Evolutionary conservation across 2,888 invertebrate species (phyloP).

Genomic region (Eupeodes latifasciatus): DNA sequence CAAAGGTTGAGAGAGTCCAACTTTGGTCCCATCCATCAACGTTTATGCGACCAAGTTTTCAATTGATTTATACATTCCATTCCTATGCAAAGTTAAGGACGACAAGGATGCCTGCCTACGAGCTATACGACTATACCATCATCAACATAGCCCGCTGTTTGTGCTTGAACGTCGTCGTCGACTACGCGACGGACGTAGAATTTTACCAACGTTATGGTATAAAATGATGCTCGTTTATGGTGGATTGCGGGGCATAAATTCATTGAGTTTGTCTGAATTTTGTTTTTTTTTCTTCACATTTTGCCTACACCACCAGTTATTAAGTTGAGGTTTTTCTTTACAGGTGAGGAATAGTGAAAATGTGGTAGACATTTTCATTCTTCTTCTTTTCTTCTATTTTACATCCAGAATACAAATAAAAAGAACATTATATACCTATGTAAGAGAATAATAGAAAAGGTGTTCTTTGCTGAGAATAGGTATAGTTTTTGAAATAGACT

Average conservation of each 20-base stretch:
- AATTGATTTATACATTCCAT: constrained; percentile 74
- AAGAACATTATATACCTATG: not conserved
- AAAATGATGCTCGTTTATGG: constrained; percentile 26
- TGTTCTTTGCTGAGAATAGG: not conserved
- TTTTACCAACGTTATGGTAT: constrained; percentile 21
- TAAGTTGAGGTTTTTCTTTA: constrained; percentile 15
- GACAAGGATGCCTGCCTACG: constrained; percentile 42
- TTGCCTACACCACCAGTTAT: not conserved
- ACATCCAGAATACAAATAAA: not conserved
- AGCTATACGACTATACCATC: not conserved
- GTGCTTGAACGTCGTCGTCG: not conserved
- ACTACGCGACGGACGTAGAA: not conserved
- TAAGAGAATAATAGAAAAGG: constrained; percentile 15
- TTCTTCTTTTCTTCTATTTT: constrained; percentile 6
- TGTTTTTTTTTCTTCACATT: constrained; percentile 7
- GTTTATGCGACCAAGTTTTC: constrained; percentile 71
- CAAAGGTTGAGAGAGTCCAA: constrained; percentile 39
- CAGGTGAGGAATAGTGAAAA: constrained; percentile 19
- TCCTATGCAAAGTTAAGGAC: constrained; percentile 68
- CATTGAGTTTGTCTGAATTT: constrained; percentile 63
- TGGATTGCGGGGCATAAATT: constrained; percentile 60
- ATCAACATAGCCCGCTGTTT: not conserved
- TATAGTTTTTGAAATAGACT: not conserved
- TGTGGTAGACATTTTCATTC: constrained; percentile 18
- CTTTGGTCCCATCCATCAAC: constrained; percentile 54